Conservation (phyloP, 1,140 invertebrate species). For the Drosophila triauraria region DNA sequence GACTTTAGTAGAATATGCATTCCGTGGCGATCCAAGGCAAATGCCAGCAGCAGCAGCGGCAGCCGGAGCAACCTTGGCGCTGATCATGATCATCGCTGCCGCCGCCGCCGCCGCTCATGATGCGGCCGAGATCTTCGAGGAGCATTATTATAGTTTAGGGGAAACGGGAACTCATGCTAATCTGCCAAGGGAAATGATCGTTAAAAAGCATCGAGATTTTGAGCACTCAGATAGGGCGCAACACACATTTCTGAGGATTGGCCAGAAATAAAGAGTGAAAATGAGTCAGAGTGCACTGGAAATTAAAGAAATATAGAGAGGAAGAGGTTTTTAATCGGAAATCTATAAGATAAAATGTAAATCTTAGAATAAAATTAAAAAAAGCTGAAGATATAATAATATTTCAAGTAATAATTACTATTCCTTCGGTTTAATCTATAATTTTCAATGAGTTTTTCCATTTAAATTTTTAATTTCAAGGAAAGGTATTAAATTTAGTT, state of each 20-base stretch:
- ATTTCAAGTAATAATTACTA: no score
- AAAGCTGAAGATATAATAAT: no score
- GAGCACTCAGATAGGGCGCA: conserved; percentile 14
- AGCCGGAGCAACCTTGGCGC: conserved; percentile 54
- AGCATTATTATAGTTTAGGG: conserved; percentile 28
- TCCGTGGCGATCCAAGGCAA: conserved; percentile 58
- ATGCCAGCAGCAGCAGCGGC: conserved; percentile 47
- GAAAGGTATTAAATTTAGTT: no score
- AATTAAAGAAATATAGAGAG: not conserved
- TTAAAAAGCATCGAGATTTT: conserved; percentile 22
- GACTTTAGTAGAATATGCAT: conserved; percentile 58
- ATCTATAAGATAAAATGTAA: no score
- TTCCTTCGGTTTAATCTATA: no score
- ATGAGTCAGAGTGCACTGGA: conserved; percentile 20
- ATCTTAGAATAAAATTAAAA: no score
- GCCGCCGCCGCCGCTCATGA: conserved; percentile 7
- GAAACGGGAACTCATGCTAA: conserved; percentile 30
- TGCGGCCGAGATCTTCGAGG: conserved; percentile 8
- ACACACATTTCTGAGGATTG: conserved; percentile 6
- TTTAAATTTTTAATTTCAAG: no score
- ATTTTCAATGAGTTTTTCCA: no score
- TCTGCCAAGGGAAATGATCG: conserved; percentile 35
- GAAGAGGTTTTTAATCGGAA: not conserved
- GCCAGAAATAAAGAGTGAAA: conserved; percentile 2
- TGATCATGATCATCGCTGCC: conserved; percentile 47